A percentile compares a stretch with the other conserved stretches of the same genome.
Conservation (phyloP, 2,113 vertebrate species). For the Gobius niger region DNA sequence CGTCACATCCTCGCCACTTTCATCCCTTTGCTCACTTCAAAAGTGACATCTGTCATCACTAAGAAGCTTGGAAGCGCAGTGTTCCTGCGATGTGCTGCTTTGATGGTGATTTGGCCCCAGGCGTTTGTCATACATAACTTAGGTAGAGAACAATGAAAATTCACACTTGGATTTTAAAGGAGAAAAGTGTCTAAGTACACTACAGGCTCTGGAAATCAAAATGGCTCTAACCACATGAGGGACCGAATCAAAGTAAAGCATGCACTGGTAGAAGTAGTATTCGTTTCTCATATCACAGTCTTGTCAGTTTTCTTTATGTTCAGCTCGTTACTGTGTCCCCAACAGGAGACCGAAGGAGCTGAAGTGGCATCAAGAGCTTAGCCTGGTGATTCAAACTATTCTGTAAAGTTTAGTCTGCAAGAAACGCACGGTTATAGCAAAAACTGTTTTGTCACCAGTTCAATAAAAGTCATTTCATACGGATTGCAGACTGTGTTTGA, state of each 20-base stretch:
- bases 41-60: conserved; percentile 81
- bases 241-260: conserved; percentile 84
- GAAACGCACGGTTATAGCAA: conserved; percentile 7
- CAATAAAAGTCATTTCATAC: conserved; percentile 7
- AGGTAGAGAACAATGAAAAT: conserved; percentile 86
- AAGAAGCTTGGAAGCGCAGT: conserved; percentile 82
- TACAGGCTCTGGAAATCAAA: conserved; percentile 81
- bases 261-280: conserved; percentile 73
- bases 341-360: conserved; percentile 56
- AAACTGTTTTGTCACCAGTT: conserved; percentile 24
- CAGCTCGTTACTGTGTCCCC: conserved; percentile 73
- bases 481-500: not conserved
- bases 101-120: conserved; percentile 82
- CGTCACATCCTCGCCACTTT: conserved; percentile 76
- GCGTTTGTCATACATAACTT: conserved; percentile 87
- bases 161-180: conserved; percentile 77
- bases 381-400: conserved; percentile 16
- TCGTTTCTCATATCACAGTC: conserved; percentile 74
- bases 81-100: conserved; percentile 80
- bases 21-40: conserved; percentile 79
- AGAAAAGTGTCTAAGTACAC: conserved; percentile 70
- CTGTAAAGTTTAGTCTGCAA: conserved; percentile 22
- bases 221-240: conserved; percentile 82
- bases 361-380: conserved; percentile 44
- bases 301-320: conserved; percentile 81